Base-by-base conservation (phyloP, 2,113 vertebrate species). In the Dipodomys stephensi region DNA sequence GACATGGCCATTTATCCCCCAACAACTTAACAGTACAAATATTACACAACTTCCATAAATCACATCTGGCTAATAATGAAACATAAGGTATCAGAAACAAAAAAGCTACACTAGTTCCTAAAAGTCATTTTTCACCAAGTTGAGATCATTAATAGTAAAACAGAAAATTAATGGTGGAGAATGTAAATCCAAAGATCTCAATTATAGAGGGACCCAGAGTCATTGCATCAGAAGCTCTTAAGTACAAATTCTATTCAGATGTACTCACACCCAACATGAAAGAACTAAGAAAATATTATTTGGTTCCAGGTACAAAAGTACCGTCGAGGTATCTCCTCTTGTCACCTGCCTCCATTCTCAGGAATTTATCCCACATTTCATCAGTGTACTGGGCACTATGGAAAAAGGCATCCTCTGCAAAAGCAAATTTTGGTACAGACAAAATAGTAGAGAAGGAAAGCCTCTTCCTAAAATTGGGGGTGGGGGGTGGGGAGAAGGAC, bases 81-180 rank as follows among this genome's bases (percentile, higher is more conserved):
- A 84, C 25, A 76, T 28, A 28, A 96, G 39, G 64, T 77, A 91
- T 76, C 28, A 67, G 49, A 83, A 85, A 87, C 30, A 15, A 84
- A 80, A 94, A 90, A 85, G 73, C 60, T 72, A 67, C 72, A 91
- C 39, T 30, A 92, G 39, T 81, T 94, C 44, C 73, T 94, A 83
- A 71, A 83, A 82, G 69, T 88, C 32, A 46, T 92, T 87, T 39
- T 91, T 78, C n/a, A 39, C 87, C 53, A 64, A 13, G 78, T 15
- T 91, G 68, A 85, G 30, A 83, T 87, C 44, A 87, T 72, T 77
- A 92, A 92, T 74, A 92, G 22, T 67, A 53, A 90, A 83, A 92
- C 0, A 96, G 57, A 83, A 84, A 87, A 80, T 46, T 73, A 78
- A 87, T 3, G 49, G 35, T 44, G 8, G 53, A 83, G 35, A 53